These are phyloP conservation scores for Rhinophrynus dorsalis DNA, from an alignment of 2,797 vertebrate species.

Conservation along the genomic window DNA sequence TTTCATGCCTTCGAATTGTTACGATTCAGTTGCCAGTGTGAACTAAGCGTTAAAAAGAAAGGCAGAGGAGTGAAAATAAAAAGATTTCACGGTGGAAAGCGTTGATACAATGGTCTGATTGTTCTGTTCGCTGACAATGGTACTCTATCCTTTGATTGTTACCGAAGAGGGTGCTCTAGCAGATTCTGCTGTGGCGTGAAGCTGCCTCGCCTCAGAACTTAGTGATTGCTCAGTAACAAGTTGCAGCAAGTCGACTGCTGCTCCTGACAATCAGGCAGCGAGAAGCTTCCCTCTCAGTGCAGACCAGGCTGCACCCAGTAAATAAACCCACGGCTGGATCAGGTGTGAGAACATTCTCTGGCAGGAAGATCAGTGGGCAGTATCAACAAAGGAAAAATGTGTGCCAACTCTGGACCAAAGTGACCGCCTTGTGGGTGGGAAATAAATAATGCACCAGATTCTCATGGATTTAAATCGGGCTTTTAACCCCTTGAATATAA, in stretches of 20 bases:
- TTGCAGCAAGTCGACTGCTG: constrained; percentile 7
- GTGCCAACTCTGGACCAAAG: not conserved
- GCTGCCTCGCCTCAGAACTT: constrained; percentile 5
- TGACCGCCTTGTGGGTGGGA: too few species aligned
- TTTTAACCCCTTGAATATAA: too few species aligned
- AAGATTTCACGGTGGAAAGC: constrained; percentile 25
- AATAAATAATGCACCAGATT: too few species aligned
- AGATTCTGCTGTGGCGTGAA: not conserved
- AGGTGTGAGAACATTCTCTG: constrained; percentile 21
- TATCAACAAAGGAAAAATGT: too few species aligned
- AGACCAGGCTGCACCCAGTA: constrained; percentile 18
- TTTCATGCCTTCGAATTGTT: too few species aligned
- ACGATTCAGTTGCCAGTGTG: too few species aligned
- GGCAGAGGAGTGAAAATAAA: constrained; percentile 1
- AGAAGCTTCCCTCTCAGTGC: not conserved
- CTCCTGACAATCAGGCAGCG: not conserved
- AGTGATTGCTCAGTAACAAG: constrained; percentile 23
- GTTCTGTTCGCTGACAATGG: constrained; percentile 16
- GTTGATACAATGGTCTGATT: constrained; percentile 25
- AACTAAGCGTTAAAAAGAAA: too few species aligned
- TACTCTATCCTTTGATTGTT: constrained; percentile 32
- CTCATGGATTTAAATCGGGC: too few species aligned
- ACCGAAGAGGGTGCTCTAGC: not conserved
- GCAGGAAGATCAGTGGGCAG: not conserved
- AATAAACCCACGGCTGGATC: constrained; percentile 6